Base-by-base conservation (phyloP, 2,113 vertebrate genomes). In the Cathartes aura region DNA sequence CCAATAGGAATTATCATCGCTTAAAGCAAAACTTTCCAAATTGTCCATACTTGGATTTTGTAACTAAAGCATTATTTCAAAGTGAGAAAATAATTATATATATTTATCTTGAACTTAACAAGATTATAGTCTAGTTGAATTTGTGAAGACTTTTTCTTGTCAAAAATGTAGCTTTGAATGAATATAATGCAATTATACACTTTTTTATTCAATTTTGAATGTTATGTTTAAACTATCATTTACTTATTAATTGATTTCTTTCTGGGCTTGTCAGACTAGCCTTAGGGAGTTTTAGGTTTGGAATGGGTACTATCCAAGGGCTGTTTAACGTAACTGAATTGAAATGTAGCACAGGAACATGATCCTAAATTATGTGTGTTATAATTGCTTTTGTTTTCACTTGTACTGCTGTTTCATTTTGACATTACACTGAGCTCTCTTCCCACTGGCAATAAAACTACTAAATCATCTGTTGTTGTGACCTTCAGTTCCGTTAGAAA, bases 371-470 rank as follows among this genome's bases (percentile, higher is more conserved):
- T 55, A 66, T 12, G 8, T 62, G 26, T 48, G 34, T 78, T 89
- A 64, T 70, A 84, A 91, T 63, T 92, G 42, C n/a, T 71, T 92
- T 82, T 96, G 42, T 95, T 96, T 88, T 92, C 60, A 27, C 21
- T 90, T 74, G 21, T 87, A 62, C n/a, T 66, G 38, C 8, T 71
- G 70, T 82, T 93, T 82, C n/a, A 48, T 71, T 93, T 74, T 91
- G 81, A 52, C 45, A 59, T 81, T 91, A 76, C 43, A 50, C 8
- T 67, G 42, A 82, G 12, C 8, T 73, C 45, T 92, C n/a, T 71
- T 93, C 32, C 18, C 36, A 67, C 19, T 75, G 76, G 27, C 29
- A 76, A 76, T 72, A 76, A 63, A 96, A 72, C 19, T 42, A 43
- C 12, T 80, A 94, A 79, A 79, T 79, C 17, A 47, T 59, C 23